phyloP scores from a whole-genome alignment of 2,113 vertebrate species.

The Amblyornis subalaris region DNA sequence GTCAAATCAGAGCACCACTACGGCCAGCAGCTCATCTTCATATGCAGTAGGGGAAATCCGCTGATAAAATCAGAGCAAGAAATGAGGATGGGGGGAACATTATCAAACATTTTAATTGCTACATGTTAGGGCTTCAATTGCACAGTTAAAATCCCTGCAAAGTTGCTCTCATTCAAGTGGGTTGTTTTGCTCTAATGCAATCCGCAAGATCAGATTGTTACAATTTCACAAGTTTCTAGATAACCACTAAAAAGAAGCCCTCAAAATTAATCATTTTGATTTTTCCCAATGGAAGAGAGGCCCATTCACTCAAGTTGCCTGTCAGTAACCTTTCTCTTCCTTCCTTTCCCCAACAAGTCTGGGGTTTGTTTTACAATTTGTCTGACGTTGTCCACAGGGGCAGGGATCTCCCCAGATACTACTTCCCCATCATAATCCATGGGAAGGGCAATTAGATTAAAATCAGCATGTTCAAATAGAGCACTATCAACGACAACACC shows the following conservation, averaged over 20 bases:
- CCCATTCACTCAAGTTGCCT: background rate
- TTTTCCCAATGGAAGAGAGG: background rate
- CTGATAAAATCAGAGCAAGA: background rate
- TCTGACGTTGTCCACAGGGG: background rate
- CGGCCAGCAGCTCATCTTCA: background rate
- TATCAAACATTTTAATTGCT: background rate
- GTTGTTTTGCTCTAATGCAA: background rate
- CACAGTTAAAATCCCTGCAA: background rate
- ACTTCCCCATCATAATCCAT: background rate
- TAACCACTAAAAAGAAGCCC: background rate
- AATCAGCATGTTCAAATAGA: background rate
- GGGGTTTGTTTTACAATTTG: background rate
- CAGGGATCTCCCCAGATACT: background rate
- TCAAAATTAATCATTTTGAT: background rate
- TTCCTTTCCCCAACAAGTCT: background rate
- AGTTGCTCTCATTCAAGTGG: background rate
- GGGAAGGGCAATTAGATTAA: background rate
- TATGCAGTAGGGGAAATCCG: background rate
- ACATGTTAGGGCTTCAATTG: background rate
- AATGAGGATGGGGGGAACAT: background rate
- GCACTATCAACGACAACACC: background rate
- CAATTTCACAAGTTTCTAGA: background rate
- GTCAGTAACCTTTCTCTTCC: background rate
- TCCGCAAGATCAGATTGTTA: background rate
- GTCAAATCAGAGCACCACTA: background rate